Conservation (phyloP, 2,113 vertebrate genomes). For the Polyodon spathula region DNA sequence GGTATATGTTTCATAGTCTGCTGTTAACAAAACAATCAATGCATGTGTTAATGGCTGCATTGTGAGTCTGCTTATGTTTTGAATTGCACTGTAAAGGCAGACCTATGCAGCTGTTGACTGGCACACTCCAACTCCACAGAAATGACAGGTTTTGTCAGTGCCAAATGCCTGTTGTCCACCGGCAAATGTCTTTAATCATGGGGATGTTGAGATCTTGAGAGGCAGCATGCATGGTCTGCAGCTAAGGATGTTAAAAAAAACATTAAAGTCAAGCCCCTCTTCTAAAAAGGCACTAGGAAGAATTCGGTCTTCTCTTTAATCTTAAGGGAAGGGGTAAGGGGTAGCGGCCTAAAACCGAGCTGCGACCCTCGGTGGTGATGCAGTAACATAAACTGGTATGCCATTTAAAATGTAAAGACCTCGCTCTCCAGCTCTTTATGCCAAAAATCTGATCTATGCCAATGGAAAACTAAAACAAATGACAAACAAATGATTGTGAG, state of each 20-base stretch:
- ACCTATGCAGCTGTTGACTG: constrained; percentile 72
- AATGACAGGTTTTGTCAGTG: constrained; percentile 68
- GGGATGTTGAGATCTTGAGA: constrained; percentile 36
- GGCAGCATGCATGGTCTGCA: constrained; percentile 26
- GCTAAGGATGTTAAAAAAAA: constrained; percentile 8
- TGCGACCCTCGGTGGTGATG: constrained; percentile 25
- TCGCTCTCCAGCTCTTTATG: constrained; percentile 36
- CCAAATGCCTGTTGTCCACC: constrained; percentile 58
- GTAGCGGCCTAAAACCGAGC: background rate
- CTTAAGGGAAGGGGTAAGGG: constrained; percentile 30
- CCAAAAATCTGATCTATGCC: constrained; percentile 43
- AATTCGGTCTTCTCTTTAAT: constrained; percentile 28
- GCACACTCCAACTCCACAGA: constrained; percentile 68
- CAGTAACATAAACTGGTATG: constrained; percentile 20
- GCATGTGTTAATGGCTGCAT: constrained; percentile 49
- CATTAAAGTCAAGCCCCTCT: constrained; percentile 14
- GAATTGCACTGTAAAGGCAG: constrained; percentile 35
- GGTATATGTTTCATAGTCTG: constrained; percentile 36
- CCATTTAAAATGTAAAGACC: constrained; percentile 40
- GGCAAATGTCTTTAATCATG: constrained; percentile 49
- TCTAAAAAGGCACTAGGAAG: constrained; percentile 30
- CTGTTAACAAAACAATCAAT: constrained; percentile 45
- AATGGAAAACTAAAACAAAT: constrained; percentile 55
- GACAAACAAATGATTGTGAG: constrained; percentile 46
- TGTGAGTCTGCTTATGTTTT: constrained; percentile 42